Conservation (phyloP, 1,140 invertebrate genomes). For the Lepidurus apus region DNA sequence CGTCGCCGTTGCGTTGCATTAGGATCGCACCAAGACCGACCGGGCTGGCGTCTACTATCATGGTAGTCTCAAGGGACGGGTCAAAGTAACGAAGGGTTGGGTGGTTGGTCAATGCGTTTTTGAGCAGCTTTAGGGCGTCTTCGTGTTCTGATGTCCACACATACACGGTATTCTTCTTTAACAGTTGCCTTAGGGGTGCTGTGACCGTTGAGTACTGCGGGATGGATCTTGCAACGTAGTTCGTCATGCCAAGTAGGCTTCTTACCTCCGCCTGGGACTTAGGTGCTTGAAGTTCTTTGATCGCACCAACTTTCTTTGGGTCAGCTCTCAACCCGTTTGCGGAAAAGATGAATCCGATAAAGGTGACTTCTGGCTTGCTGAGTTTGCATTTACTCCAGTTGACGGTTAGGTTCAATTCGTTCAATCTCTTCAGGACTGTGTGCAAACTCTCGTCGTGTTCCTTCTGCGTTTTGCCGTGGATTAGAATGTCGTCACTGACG, state of each 20-base stretch:
- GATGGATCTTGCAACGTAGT: constrained; percentile 45
- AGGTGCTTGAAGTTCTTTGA: constrained; percentile 41
- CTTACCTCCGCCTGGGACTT: constrained; percentile 41
- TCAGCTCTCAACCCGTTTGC: constrained; percentile 42
- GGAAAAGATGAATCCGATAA: constrained; percentile 44
- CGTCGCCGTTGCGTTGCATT: not conserved
- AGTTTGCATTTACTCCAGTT: constrained; percentile 40
- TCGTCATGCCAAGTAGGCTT: constrained; percentile 44
- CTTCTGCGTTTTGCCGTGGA: constrained; percentile 38
- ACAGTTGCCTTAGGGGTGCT: constrained; percentile 43
- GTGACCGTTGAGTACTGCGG: constrained; percentile 42
- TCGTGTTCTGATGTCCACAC: constrained; percentile 37
- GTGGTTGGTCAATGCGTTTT: not conserved
- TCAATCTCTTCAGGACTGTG: not conserved
- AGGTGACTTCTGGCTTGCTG: constrained; percentile 40
- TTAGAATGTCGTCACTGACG: constrained; percentile 43
- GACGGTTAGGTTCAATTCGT: constrained; percentile 36
- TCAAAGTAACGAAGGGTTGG: not conserved
- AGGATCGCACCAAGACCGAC: not conserved
- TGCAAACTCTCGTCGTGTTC: constrained; percentile 35
- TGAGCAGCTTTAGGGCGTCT: not conserved
- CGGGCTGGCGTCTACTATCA: not conserved
- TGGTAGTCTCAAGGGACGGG: not conserved
- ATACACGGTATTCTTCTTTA: constrained; percentile 39
- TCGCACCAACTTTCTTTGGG: constrained; percentile 42